Evolutionary conservation across 1,140 invertebrate genomes (phyloP), one percentile per base, ranked within the genome.

Genomic region (Polypedilum vanderplanki): DNA sequence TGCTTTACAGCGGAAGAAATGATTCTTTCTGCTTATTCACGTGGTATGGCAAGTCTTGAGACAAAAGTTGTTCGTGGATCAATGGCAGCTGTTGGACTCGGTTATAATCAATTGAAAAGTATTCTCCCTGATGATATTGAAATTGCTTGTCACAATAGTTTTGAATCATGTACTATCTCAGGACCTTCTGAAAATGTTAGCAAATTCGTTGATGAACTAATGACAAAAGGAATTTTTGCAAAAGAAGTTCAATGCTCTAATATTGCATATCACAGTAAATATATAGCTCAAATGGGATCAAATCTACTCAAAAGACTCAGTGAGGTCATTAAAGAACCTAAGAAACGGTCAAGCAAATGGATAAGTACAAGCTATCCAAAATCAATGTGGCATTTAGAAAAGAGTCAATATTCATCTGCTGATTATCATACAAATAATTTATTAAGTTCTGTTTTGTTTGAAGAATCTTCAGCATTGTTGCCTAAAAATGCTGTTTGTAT

Each of bases 371-470:
- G 95, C 0, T 88, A 96, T 33, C 88, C 90, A 0, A 89, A 94
- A 79, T 76, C 76, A n/a, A 81, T 85, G 40, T 97, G 94, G 95
- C 86, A 88, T n/a, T 85, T 87, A 4, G 81, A 89, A 0, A 81
- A 87, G 3, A 89, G 90, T 1, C 85, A 88, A 75, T 80, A 87
- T 9, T 95, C 90, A 0, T 97, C 94, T 0, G 90, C 95, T 5
- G 93, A 95, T 78, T 98, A 98, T 80, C 93, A 96, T 79, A 95
- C 95, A 0, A 97, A 98, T 80, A 98, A 98, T 82, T 83, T 97
- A 4, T 81, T 96, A 64, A 89, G 83, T 77, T 89, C 93, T 17
- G 95, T 97, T 0, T 83, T 95, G 0, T 97, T 97, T 79, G 91
- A 96, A 79, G 93, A 96, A 82, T 90, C 90, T 0, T 83, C 92